These are phyloP conservation scores for Diachasmimorpha longicaudata DNA, from an alignment of 1,140 invertebrate species.

Conservation along the genomic window DNA sequence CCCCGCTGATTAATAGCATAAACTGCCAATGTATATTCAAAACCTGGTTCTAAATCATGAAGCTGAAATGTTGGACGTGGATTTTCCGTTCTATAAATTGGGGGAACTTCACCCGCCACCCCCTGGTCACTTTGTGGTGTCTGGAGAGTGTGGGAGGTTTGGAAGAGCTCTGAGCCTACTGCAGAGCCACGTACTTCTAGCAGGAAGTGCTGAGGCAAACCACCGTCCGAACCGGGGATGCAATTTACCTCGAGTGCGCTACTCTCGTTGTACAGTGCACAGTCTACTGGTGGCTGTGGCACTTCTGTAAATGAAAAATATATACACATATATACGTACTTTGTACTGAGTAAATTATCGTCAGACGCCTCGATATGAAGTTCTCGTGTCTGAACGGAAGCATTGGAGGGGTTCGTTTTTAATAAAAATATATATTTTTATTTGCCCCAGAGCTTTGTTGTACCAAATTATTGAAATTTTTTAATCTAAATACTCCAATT, in stretches of 20 bases:
- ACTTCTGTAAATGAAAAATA: constrained; percentile 60
- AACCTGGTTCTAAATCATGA: constrained; percentile 70
- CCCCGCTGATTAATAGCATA: constrained; percentile 77
- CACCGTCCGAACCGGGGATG: constrained; percentile 79
- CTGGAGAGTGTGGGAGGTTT: constrained; percentile 56
- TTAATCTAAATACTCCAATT: too few species aligned
- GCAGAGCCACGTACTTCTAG: constrained; percentile 77
- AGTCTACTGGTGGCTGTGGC: constrained; percentile 74
- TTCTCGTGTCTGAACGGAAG: neutral
- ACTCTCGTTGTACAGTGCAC: constrained; percentile 71
- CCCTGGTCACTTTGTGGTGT: constrained; percentile 69
- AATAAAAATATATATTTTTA: too few species aligned
- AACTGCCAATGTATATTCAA: constrained; percentile 71
- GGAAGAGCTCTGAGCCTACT: constrained; percentile 52
- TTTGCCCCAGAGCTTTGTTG: too few species aligned
- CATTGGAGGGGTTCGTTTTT: neutral
- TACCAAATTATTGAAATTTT: too few species aligned
- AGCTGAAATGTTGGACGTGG: constrained; percentile 70
- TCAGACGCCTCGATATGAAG: neutral
- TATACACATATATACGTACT: neutral
- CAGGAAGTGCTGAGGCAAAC: constrained; percentile 81
- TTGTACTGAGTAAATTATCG: neutral
- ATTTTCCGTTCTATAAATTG: constrained; percentile 68
- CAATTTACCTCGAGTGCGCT: constrained; percentile 75
- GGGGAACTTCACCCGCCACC: constrained; percentile 58